phyloP scores from a whole-genome alignment of 2,888 invertebrate genomes.

The Nematopogon swammerdamellus region DNA sequence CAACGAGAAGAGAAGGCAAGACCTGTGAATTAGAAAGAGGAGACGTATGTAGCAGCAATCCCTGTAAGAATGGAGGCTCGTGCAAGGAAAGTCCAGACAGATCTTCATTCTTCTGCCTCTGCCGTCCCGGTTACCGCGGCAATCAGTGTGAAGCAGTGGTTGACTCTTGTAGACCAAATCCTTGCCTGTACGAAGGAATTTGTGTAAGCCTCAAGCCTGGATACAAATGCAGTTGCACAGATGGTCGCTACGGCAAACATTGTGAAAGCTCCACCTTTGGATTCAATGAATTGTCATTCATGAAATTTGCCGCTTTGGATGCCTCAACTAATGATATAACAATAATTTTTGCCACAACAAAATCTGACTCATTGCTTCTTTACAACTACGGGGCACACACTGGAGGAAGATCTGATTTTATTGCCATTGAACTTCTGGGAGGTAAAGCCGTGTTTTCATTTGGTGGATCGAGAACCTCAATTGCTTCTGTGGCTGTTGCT shows the following conservation, averaged over 20 bases:
- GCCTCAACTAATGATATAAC: slow-evolving; percentile 89
- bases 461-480: slow-evolving; percentile 84
- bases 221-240: slow-evolving; percentile 80
- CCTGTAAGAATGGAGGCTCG: slow-evolving; percentile 89
- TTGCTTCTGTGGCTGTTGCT: slow-evolving; percentile 73
- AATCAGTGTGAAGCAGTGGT: slow-evolving; percentile 86
- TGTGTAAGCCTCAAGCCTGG: slow-evolving; percentile 88
- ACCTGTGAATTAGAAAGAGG: slow-evolving; percentile 81
- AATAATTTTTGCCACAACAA: slow-evolving; percentile 86
- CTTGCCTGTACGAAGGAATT: slow-evolving; percentile 86
- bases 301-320: slow-evolving; percentile 83
- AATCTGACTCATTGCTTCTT: slow-evolving; percentile 79
- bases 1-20: slow-evolving; percentile 74
- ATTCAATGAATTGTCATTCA: slow-evolving; percentile 84
- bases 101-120: slow-evolving; percentile 87
- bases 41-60: slow-evolving; percentile 80
- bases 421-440: slow-evolving; percentile 83
- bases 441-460: slow-evolving; percentile 88
- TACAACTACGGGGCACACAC: slow-evolving; percentile 90
- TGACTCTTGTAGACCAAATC: slow-evolving; percentile 89
- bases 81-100: slow-evolving; percentile 86
- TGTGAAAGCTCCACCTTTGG: slow-evolving; percentile 91
- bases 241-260: slow-evolving; percentile 84
- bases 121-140: slow-evolving; percentile 88
- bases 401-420: slow-evolving; percentile 87